Base-by-base conservation (phyloP, 2,888 invertebrate species). In the Netelia fuscicornis region DNA sequence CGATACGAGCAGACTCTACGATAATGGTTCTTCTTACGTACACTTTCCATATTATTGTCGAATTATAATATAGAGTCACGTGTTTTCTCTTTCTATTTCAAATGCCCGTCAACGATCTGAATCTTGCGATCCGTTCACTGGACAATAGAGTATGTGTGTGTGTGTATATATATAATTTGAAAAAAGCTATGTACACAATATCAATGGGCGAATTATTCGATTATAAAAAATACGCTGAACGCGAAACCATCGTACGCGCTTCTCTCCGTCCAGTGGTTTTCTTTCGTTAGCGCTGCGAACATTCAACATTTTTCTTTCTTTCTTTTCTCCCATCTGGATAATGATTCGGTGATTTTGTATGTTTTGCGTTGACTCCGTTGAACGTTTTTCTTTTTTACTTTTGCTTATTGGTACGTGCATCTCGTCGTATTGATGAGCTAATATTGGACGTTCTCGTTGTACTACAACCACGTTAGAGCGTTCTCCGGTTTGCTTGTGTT, bases 401-500 rank as follows among this genome's bases (percentile, higher is more conserved):
- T 30, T 23, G 10, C 23, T 79, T 83, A 77, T 71, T 75, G 79
- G 87, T 85, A 67, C 58, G 60, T 68, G 81, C 71, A 62, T 60
- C 72, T 56, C 42, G 20, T 48, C 48, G 64, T 81, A 25, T 75
- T 44, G 62, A 8, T 37, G 37, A 60, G 68, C 25, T 44, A 70
- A 75, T 60, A 64, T 80, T 56, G 62, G 65, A 83, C 20, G 20
- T 37, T 85, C 42, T 82, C 79, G 44, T 75, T 83, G 75, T 86
- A 91, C 91, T 96, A 98, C 95, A 98, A 96, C 98, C 98, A 98
- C 93, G 97, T 98, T 91, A 98, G 96, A 92, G 96, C 96, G 94
- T 97, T 97, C 94, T 97, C 97, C 93, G 97, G 96, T 95, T 98
- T 98, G 94, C 96, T 97, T 92, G 97, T 96, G 92, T 97, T 96